phyloP scores from a whole-genome alignment of 2,113 vertebrate genomes.

The Lucifuga dentata region DNA sequence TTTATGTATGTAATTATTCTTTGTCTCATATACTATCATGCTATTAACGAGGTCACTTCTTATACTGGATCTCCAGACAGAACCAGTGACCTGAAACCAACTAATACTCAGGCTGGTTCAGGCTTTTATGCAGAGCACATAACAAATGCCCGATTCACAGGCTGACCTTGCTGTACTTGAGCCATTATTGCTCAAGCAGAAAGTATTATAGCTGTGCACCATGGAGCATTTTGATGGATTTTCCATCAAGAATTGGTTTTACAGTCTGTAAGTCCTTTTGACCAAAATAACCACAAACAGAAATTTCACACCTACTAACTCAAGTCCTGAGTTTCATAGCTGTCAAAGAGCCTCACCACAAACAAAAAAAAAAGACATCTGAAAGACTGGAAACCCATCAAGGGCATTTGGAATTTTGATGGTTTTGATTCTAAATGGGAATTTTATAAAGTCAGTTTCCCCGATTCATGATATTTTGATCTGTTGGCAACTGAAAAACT shows the following conservation, averaged over 20 bases:
- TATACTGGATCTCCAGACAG: not conserved
- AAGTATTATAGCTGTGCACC: conserved; percentile 16
- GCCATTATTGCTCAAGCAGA: conserved; percentile 22
- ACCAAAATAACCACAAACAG: conserved; percentile 17
- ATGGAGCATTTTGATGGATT: conserved; percentile 44
- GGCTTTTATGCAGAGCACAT: not conserved
- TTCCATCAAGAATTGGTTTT: conserved; percentile 40
- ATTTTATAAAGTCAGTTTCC: conserved; percentile 7
- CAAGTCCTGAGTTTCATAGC: not conserved
- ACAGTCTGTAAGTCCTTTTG: conserved; percentile 31
- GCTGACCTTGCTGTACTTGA: conserved; percentile 9
- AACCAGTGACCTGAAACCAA: not conserved
- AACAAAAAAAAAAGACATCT: too few species aligned
- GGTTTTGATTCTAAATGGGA: not conserved
- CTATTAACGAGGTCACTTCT: too few species aligned
- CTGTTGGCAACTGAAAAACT: not conserved
- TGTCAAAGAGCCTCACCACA: too few species aligned
- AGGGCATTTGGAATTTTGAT: not conserved
- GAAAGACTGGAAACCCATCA: not conserved
- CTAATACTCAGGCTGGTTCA: not conserved
- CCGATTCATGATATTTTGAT: not conserved
- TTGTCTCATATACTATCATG: too few species aligned
- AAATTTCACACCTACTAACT: conserved; percentile 25
- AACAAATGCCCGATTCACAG: conserved; percentile 27
- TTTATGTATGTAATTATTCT: too few species aligned